Conservation (phyloP, 2,113 vertebrate genomes). For the Ranitomeya variabilis region DNA sequence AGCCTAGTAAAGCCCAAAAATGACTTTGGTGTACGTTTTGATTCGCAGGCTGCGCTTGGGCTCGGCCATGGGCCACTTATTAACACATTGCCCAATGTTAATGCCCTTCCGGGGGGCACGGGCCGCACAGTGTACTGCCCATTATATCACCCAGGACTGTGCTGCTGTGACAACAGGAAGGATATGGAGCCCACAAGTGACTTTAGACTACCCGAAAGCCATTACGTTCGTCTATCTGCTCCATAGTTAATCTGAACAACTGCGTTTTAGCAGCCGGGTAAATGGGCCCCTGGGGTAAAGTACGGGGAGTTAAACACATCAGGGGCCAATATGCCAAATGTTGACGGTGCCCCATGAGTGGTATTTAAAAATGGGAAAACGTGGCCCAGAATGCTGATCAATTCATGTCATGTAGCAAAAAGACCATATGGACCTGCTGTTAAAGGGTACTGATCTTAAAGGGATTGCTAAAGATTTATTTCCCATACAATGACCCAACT, state of each 20-base stretch:
- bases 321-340: slow-evolving; percentile 23
- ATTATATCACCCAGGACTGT: background rate
- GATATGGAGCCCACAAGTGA: slow-evolving; percentile 20
- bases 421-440: background rate
- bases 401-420: background rate
- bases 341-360: background rate
- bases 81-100: too few relatives aligned
- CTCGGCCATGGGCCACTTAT: too few relatives aligned
- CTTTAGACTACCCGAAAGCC: background rate
- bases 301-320: background rate
- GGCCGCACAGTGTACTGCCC: background rate
- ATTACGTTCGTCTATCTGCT: slow-evolving; percentile 6
- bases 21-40: too few relatives aligned
- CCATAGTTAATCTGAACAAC: slow-evolving; percentile 1
- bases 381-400: background rate
- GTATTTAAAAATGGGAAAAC: background rate
- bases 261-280: background rate
- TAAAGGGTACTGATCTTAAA: background rate
- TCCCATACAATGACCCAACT: background rate
- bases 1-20: too few relatives aligned
- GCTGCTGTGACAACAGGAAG: background rate
- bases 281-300: slow-evolving; percentile 20
- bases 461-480: background rate
- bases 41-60: too few relatives aligned
- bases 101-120: too few relatives aligned